Evolutionary conservation across 2,888 invertebrate genomes (phyloP), one percentile per base, ranked within the genome.

Genomic region (Sturmia bella): DNA sequence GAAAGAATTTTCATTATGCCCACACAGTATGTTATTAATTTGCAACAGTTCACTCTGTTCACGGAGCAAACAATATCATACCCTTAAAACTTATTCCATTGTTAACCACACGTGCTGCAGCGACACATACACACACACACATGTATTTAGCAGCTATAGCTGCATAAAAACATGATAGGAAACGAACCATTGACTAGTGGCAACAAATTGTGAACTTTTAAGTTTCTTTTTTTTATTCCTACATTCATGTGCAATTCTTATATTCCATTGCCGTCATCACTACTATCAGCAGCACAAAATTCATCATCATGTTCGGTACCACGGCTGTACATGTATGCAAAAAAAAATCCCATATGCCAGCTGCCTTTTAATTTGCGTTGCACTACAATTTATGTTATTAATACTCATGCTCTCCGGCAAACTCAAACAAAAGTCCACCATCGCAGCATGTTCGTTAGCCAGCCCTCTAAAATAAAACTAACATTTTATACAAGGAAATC

Each of bases 321-420:
- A 21, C 43, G 12, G 50, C 39, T 24, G 21, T 17, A 64, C 32
- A 48, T 50, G 45, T 56, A 66, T 54, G 39, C 32, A 21, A 77
- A 74, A 48, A 21, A 77, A 77, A 81, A 77, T 77, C 69, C 74
- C 82, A 82, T 78, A 78, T 82, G 77, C 73, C 74, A 82, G 82
- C 43, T 74, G 82, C 77, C 82, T 82, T 82, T 82, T 82, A 82
- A 82, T 82, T 82, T 82, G 77, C 74, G 64, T 78, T 78, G 78
- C 77, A 78, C 82, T 78, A 82, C 77, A 82, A 82, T 82, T 82
- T 82, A 78, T 82, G 82, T 77, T 81, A 77, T 81, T 81, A 77
- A 81, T 81, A 68, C 81, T 57, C 69, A 45, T 50, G 27, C 50
- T 32, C n/a, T 19, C 37, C 17, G 11, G 52, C 37, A 17, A n/a